A percentile compares a stretch with the other conserved stretches of the same genome.
These are phyloP conservation scores for Chloromyia formosa DNA, from an alignment of 2,888 invertebrate genomes.

Conservation along the genomic window DNA sequence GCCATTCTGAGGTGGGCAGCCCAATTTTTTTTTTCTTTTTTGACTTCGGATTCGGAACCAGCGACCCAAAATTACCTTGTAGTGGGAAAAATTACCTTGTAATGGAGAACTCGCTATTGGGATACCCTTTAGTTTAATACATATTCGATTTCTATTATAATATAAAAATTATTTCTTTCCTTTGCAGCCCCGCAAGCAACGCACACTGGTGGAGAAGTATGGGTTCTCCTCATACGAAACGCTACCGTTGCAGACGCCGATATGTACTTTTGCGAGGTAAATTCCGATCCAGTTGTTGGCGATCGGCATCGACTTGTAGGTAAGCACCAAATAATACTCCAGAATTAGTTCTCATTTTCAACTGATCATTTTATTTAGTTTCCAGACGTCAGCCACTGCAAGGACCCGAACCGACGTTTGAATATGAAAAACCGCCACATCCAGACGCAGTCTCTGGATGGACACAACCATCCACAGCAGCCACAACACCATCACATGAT, in stretches of 20 bases:
- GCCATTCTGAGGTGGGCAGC: no score
- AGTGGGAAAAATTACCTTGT: no score
- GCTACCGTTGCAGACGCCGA: slow-evolving; percentile 78
- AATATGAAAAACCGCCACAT: slow-evolving; percentile 35
- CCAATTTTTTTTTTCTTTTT: no score
- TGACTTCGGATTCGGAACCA: no score
- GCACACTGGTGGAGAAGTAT: slow-evolving; percentile 78
- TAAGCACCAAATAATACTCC: slow-evolving; percentile 59
- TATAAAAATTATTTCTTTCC: neutral
- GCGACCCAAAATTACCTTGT: no score
- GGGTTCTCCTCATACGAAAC: slow-evolving; percentile 81
- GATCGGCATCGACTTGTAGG: slow-evolving; percentile 83
- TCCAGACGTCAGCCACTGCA: slow-evolving; percentile 12
- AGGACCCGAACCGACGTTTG: slow-evolving; percentile 20
- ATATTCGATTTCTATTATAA: no score
- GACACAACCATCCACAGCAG: slow-evolving; percentile 40
- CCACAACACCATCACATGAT: slow-evolving; percentile 71
- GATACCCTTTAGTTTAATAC: no score
- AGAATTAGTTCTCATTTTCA: no score
- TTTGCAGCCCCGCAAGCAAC: slow-evolving; percentile 59
- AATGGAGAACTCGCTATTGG: no score
- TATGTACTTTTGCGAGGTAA: slow-evolving; percentile 83
- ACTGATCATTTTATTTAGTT: slow-evolving; percentile 12
- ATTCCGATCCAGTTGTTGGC: slow-evolving; percentile 79
- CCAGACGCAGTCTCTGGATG: neutral